Conservation (phyloP, 2,888 invertebrate species). For the Eilema griseolum region DNA sequence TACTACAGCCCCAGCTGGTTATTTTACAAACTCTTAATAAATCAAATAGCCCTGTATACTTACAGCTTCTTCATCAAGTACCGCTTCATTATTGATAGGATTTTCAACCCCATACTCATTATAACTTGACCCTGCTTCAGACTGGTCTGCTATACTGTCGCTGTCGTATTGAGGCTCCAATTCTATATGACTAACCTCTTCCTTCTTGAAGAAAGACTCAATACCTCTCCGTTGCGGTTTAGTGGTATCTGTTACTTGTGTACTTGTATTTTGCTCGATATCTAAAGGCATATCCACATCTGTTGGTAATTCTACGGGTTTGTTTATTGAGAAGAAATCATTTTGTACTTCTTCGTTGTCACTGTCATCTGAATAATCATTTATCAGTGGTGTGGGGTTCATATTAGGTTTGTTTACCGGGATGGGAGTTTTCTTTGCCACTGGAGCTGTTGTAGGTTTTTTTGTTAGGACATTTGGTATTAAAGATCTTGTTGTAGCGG, state of each 20-base stretch:
- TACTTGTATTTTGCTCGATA: conserved; percentile 54
- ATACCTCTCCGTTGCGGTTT: conserved; percentile 62
- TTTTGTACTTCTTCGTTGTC: conserved; percentile 84
- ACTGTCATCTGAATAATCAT: conserved; percentile 78
- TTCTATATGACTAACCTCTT: conserved; percentile 49
- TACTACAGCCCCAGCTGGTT: accelerated
- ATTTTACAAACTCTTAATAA: too few species aligned
- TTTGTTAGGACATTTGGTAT: conserved; percentile 82
- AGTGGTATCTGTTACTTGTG: conserved; percentile 22
- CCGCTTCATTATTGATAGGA: conserved; percentile 51
- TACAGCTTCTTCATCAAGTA: conserved; percentile 81
- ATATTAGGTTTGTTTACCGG: conserved; percentile 60
- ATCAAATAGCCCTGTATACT: conserved; percentile 49
- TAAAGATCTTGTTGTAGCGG: conserved; percentile 70
- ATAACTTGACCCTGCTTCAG: conserved; percentile 51
- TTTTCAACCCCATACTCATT: conserved; percentile 47
- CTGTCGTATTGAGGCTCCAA: conserved; percentile 46
- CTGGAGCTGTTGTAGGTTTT: conserved; percentile 60
- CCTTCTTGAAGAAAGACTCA: conserved; percentile 76
- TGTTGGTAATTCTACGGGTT: conserved; percentile 72
- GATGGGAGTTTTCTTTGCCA: conserved; percentile 56
- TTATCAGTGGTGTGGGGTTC: conserved; percentile 53
- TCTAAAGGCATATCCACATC: conserved; percentile 71
- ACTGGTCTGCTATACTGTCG: conserved; percentile 38
- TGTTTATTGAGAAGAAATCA: conserved; percentile 86